Base-by-base conservation (phyloP, 2,888 invertebrate species). In the Noctua janthe region DNA sequence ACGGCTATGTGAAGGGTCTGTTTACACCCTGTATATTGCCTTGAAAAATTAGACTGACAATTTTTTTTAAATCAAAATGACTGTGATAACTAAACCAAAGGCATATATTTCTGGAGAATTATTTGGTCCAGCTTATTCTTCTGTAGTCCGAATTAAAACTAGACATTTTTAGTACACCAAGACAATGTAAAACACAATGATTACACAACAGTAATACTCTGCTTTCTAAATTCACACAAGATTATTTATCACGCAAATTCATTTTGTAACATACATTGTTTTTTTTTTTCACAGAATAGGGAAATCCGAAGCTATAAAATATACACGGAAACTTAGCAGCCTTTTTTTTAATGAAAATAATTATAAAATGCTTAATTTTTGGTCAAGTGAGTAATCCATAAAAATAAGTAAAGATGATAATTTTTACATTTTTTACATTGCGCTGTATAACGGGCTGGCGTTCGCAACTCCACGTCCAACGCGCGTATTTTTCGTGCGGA, bases 121-220 rank as follows among this genome's bases (percentile, higher is more conserved):
- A 3, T 20, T 49, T n/a, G 29, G 17, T 43, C 8, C 6, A 29
- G 43, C 6, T 11, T n/a, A 5, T 20, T 39, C n/a, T 62, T 29
- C 1, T n/a, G 49, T 20, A 23, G 23, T n/a, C 11, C 8, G 29
- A 78, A 43, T 43, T 17, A 1, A 10, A 17, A 35, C 13, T 64
- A 10, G 54, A 20, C 29, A 62, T 17, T 15, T 23, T n/a, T 29
- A 67, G 75, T 82, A 80, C 80, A 80, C 80, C 75, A 82, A 80
- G 74, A 80, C 82, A 82, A 80, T 80, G 10, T 11, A 66, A 35
- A 47, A 64, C 71, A 81, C 62, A 72, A 66, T 43, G 17, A 77
- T 62, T 62, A 43, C 39, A 77, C 62, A 77, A 77, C 78, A 78
- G 17, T 23, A 29, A 77, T 51, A 49, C 43, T 20, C 23, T 62